A percentile compares a stretch with the other conserved stretches of the same genome.
Conservation (phyloP, 1,140 invertebrate genomes). For the Bombus waltoni region DNA sequence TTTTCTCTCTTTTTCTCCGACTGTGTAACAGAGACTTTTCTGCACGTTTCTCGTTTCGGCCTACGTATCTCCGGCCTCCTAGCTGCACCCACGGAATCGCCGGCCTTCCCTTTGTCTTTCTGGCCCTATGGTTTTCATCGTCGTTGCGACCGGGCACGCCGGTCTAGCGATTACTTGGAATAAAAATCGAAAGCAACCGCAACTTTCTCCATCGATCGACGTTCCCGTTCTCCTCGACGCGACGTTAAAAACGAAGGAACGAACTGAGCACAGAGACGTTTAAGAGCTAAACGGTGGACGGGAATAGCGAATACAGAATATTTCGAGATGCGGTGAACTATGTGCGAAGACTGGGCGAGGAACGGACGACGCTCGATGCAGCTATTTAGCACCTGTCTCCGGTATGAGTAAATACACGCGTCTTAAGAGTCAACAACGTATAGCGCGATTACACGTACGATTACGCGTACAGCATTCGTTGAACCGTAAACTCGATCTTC, state of each 20-base stretch:
- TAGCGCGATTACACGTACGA: no score
- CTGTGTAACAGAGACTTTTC: background rate
- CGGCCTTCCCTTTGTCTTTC: slow-evolving; percentile 47
- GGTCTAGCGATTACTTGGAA: background rate
- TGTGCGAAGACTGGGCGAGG: slow-evolving; percentile 2
- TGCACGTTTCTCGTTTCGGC: background rate
- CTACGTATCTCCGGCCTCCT: background rate
- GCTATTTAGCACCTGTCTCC: background rate
- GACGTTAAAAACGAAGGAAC: background rate
- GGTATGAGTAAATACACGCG: background rate
- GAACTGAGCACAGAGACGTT: background rate
- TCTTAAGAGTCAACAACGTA: background rate
- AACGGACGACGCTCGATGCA: background rate
- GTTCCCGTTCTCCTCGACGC: no score
- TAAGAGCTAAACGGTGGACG: background rate
- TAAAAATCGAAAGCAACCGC: background rate
- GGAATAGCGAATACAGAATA: background rate
- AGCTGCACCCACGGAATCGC: background rate
- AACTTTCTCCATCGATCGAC: background rate
- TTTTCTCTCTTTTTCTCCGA: slow-evolving; percentile 26
- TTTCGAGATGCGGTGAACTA: background rate
- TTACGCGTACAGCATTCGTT: no score
- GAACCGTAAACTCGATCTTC: no score
- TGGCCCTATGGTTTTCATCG: slow-evolving; percentile 38
- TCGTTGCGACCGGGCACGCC: background rate